Conservation (phyloP, 2,113 vertebrate genomes). For the Beaufortia kweichowensis region DNA sequence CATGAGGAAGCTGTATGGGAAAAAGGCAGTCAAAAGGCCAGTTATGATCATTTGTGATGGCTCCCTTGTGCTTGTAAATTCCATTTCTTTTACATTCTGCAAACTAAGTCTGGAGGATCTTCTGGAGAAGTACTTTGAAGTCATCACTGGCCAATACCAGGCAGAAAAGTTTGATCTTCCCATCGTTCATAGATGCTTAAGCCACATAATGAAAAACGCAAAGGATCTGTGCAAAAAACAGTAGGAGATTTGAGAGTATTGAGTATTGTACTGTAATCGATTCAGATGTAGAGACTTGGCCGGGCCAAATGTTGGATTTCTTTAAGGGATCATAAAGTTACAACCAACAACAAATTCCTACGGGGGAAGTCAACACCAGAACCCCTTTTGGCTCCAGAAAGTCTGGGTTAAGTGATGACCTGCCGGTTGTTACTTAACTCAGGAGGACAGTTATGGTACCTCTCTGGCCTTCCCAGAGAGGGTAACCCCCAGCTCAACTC, state of each 20-base stretch:
- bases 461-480: too few relatives aligned
- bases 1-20: not conserved
- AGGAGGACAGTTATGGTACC: too few relatives aligned
- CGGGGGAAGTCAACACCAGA: too few relatives aligned
- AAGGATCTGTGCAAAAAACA: constrained; percentile 28
- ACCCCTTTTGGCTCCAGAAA: too few relatives aligned
- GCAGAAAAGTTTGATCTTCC: not conserved
- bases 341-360: too few relatives aligned
- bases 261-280: not conserved
- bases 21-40: not conserved
- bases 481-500: too few relatives aligned
- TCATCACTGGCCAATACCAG: constrained; percentile 11
- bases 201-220: constrained; percentile 38
- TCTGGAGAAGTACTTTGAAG: not conserved
- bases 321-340: too few relatives aligned
- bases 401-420: too few relatives aligned
- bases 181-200: not conserved
- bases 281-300: not conserved
- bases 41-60: constrained; percentile 30
- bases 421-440: too few relatives aligned
- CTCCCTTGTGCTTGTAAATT: constrained; percentile 7
- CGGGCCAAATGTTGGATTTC: too few relatives aligned
- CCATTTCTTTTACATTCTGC: constrained; percentile 27
- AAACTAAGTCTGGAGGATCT: not conserved
- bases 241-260: not conserved